These are phyloP conservation scores for Plectropomus leopardus DNA, from an alignment of 2,113 vertebrate species.

Conservation along the genomic window DNA sequence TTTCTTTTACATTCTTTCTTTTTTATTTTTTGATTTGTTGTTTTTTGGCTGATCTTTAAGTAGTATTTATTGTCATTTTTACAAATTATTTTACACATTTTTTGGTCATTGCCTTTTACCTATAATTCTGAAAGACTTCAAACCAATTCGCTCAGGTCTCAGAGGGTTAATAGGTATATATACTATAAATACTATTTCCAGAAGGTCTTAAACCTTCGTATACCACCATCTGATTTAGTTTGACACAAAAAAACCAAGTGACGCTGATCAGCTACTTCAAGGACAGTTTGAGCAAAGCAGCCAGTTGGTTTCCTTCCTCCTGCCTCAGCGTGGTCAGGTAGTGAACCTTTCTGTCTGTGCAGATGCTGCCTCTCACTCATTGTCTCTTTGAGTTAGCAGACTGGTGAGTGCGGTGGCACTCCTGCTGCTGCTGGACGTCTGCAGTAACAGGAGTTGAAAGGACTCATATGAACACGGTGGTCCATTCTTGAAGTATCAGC, in stretches of 20 bases:
- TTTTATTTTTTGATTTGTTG: too few relatives aligned
- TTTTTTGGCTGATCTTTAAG: too few relatives aligned
- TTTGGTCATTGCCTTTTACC: too few relatives aligned
- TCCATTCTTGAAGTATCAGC: neutral
- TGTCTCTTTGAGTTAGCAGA: constrained; percentile 33
- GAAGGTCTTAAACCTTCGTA: neutral
- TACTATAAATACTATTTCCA: too few relatives aligned
- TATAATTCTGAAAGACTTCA: too few relatives aligned
- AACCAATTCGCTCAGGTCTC: too few relatives aligned
- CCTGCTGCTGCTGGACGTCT: constrained; percentile 21
- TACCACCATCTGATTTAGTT: neutral
- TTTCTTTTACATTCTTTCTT: too few relatives aligned
- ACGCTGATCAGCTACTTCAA: neutral
- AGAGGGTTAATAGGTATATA: too few relatives aligned
- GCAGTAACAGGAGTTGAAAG: constrained; percentile 42
- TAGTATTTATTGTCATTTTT: too few relatives aligned
- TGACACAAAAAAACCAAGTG: neutral
- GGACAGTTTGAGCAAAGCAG: neutral
- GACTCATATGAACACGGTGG: constrained; percentile 25
- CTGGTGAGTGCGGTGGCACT: constrained; percentile 11
- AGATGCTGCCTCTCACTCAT: constrained; percentile 56
- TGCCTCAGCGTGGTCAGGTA: constrained; percentile 18
- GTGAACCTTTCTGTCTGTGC: constrained; percentile 14
- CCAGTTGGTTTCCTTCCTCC: constrained; percentile 1
- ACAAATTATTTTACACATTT: too few relatives aligned